Conservation (phyloP, 2,797 vertebrate species). For the Falco biarmicus region DNA sequence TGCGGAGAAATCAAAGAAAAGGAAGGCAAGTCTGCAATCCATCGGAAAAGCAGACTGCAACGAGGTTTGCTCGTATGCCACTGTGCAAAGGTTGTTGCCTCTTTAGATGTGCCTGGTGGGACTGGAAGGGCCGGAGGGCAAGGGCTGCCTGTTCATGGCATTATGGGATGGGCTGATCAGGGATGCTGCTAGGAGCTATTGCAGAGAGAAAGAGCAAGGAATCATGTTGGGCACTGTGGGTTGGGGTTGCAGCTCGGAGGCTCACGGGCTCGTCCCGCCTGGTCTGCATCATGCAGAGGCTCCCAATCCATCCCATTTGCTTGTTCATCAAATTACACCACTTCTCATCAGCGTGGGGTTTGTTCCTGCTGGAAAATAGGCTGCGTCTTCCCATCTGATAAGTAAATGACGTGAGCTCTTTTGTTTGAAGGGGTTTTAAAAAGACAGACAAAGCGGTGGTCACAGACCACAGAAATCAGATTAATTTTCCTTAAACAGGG, state of each 20-base stretch:
- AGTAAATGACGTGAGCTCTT: background rate
- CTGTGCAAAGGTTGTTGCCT: background rate
- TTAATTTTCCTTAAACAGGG: background rate
- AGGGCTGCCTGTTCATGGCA: fast-evolving
- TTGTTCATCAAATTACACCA: fast-evolving
- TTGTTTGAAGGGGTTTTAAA: background rate
- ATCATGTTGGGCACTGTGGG: fast-evolving
- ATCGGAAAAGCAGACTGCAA: background rate
- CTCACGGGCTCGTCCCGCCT: fast-evolving
- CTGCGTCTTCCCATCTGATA: background rate
- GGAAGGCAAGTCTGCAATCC: background rate
- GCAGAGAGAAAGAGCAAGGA: background rate
- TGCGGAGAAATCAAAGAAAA: background rate
- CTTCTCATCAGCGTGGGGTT: fast-evolving
- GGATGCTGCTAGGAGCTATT: background rate
- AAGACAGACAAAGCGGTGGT: background rate
- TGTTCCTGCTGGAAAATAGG: background rate
- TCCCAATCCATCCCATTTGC: fast-evolving
- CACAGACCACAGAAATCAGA: background rate
- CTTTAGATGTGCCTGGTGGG: background rate
- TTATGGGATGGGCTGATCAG: fast-evolving
- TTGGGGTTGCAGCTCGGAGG: background rate
- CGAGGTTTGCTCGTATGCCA: background rate
- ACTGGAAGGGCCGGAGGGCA: background rate
- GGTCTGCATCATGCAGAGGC: background rate